Base-by-base conservation (phyloP, 2,888 invertebrate genomes). In the Brachypterus glaber region DNA sequence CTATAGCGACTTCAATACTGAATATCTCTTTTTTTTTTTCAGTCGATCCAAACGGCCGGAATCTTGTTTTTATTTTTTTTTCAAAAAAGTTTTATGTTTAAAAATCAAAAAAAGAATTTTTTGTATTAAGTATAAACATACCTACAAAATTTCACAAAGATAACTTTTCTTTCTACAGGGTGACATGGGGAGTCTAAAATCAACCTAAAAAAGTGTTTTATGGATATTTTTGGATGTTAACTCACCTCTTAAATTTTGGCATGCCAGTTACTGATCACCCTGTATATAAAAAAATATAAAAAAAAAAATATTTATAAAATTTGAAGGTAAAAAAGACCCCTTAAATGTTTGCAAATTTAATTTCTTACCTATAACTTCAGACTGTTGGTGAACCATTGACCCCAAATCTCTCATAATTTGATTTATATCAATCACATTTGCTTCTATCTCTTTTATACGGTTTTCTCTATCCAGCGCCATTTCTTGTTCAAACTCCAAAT, bases 391-490 rank as follows among this genome's bases (percentile, higher is more conserved):
- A n/a, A 86, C 79, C 60, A 86, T 65, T 7, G 71, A 73, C 2
- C 78, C 77, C 21, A 90, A 64, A 30, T 83, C 80, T 39, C 77
- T 74, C 82, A 89, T 87, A 44, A 89, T 85, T 61, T 82, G 77
- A 62, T 85, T 85, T 4, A 88, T 81, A 62, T 90, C 88, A 41
- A 89, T 63, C 35, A 89, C 79, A 59, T 86, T 82, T 0, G 78
- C 75, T 61, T 91, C 91, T 33, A 92, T 82, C 59, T 80, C 77
- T 51, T 74, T 74, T 46, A 91, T 79, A 57, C 84, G 78, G 7
- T 80, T 77, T 56, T 90, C 87, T 33, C 85, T 74, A 52, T 92
- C 91, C 24, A 82, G 53, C 38, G 88, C 62, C 70, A 91, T 72
- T 45, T 83, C 84, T 43, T 83, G 80, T 58, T 88, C 84, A 58